phyloP scores from a whole-genome alignment of 2,888 invertebrate genomes.

The Timandra comae region DNA sequence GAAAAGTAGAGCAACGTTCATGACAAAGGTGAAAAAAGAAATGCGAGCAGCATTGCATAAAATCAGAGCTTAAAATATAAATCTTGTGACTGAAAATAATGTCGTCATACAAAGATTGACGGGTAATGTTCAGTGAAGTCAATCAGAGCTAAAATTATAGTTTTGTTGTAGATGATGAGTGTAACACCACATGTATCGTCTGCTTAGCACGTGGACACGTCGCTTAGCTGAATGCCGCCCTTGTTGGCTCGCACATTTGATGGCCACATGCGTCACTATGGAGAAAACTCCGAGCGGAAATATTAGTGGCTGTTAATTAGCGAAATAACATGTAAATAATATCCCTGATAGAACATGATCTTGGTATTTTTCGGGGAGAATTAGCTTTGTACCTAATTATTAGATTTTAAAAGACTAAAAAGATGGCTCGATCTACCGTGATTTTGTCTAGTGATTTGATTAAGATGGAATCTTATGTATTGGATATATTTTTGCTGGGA shows the following conservation, averaged over 20 bases:
- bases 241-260: constrained; percentile 57
- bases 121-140: constrained; percentile 22
- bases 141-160: constrained; percentile 15
- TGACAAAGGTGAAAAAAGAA: too few relatives aligned
- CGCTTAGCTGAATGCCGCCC: constrained; percentile 49
- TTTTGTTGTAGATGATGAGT: constrained; percentile 7
- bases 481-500: too few relatives aligned
- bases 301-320: constrained; percentile 9
- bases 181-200: constrained; percentile 24
- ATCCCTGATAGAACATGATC: background rate
- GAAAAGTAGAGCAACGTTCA: too few relatives aligned
- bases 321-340: constrained; percentile 4
- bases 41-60: too few relatives aligned
- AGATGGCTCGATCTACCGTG: too few relatives aligned
- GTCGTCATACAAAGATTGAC: background rate
- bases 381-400: too few relatives aligned
- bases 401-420: too few relatives aligned
- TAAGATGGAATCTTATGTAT: too few relatives aligned
- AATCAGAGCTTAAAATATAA: too few relatives aligned
- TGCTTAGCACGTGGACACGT: constrained; percentile 21
- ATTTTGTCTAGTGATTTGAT: too few relatives aligned
- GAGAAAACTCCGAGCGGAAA: constrained; percentile 11
- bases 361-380: too few relatives aligned
- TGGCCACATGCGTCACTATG: constrained; percentile 44
- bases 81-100: too few relatives aligned